Base-by-base conservation (phyloP, 2,888 invertebrate species). In the Lamellibrachia columna region DNA sequence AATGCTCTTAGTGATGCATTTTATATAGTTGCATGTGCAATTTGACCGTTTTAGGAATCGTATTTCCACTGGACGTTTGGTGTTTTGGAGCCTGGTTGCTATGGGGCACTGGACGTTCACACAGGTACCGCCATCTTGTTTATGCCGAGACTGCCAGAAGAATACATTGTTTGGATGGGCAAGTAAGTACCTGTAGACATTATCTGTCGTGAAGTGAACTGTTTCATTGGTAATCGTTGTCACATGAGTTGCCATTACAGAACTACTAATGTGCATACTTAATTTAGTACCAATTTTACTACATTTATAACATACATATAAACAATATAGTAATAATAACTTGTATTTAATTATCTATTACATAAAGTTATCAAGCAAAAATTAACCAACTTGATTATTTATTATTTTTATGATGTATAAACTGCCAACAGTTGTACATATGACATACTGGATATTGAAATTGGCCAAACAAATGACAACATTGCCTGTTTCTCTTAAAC, bases 11-110 rank as follows among this genome's bases (percentile, higher is more conserved):
- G 40, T 40, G 40, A 1, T 40, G 40, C 40, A 40, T 40, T 40
- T 40, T 40, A 40, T 40, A 40, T 40, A 40, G 40, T 40, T 40
- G 40, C 40, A 40, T 40, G 40, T 40, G 40, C 40, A 40, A 75
- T 75, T 22, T 75, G 75, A 22, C 92, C 75, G 91, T 94, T 94
- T 7, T 96, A 99, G 98, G 99, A 99, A 97, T 98, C 99, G 0
- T 99, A 98, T 96, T 99, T 99, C 96, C 99, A 98, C 96, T 99
- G 99, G 98, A 96, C 98, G 3, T 99, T 99, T 96, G 99, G 99
- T 15, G 99, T 98, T 0, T 97, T 98, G 94, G 99, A 99, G 95
- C 98, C 99, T 0, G 98, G 98, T 92, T 99, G 98, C 96, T 99
- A 97, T 96, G 99, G 99, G 91, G 98, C 98, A 2, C 96, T 99